Evolutionary conservation across 1,140 invertebrate genomes (phyloP).

Genomic region (Procambarus clarkii): DNA sequence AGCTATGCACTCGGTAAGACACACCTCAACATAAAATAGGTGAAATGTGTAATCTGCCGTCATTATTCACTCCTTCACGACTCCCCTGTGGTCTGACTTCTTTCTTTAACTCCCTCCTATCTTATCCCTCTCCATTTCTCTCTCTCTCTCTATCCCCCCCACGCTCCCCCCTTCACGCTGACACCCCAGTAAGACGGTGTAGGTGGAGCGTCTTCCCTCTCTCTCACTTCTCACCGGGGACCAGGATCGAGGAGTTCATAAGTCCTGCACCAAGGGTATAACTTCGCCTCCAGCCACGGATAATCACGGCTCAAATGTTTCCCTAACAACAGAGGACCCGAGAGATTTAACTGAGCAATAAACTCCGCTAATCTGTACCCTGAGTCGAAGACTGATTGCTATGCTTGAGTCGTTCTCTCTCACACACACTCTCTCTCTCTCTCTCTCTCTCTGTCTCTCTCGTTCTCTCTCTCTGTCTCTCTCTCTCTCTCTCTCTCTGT

Average conservation of each 20-base stretch:
- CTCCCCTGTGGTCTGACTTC: too few relatives aligned
- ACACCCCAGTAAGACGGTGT: too few relatives aligned
- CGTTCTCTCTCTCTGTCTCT: background rate
- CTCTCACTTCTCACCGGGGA: background rate
- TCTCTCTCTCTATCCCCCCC: constrained; percentile 15
- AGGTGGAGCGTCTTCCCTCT: too few relatives aligned
- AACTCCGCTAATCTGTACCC: constrained; percentile 33
- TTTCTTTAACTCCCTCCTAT: background rate
- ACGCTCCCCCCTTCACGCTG: background rate
- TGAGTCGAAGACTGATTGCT: constrained; percentile 34
- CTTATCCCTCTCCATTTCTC: constrained; percentile 1
- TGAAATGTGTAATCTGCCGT: constrained; percentile 26
- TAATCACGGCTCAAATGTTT: constrained; percentile 32
- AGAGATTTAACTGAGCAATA: constrained; percentile 25
- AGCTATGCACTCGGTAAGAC: constrained; percentile 29
- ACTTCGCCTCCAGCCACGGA: constrained; percentile 31
- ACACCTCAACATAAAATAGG: constrained; percentile 34
- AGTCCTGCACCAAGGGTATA: constrained; percentile 5
- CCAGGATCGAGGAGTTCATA: background rate
- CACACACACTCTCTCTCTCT: background rate
- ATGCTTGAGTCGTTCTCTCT: background rate
- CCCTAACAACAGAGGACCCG: constrained; percentile 29
- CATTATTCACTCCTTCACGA: constrained; percentile 19
- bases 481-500: too few relatives aligned
- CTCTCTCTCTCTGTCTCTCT: background rate